Evolutionary conservation across 1,140 invertebrate species (phyloP).

Genomic region (Thaumetopoea pityocampa): DNA sequence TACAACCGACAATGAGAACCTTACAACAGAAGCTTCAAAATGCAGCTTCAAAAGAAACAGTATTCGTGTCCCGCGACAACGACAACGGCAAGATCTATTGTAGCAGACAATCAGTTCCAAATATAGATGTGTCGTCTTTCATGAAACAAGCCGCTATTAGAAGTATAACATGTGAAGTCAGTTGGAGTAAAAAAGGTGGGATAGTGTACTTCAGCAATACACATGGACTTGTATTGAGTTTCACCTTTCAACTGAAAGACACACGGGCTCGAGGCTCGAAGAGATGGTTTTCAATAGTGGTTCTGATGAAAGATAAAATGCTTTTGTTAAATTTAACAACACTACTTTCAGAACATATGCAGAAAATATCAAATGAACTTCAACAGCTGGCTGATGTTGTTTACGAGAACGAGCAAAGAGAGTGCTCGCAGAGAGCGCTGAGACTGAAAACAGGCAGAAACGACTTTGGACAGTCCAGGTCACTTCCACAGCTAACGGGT

Average conservation of each 20-base stretch:
- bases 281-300: constrained; percentile 89
- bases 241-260: constrained; percentile 91
- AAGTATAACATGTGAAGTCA: constrained; percentile 71
- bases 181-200: constrained; percentile 85
- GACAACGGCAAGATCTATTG: constrained; percentile 84
- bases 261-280: constrained; percentile 88
- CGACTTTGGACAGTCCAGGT: constrained; percentile 78
- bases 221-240: constrained; percentile 89
- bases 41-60: constrained; percentile 75
- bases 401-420: constrained; percentile 80
- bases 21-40: constrained; percentile 59
- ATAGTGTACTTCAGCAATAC: constrained; percentile 93
- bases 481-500: constrained; percentile 80
- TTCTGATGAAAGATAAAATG: constrained; percentile 92
- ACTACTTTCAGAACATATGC: constrained; percentile 84
- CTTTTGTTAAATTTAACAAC: constrained; percentile 87
- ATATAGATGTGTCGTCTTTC: constrained; percentile 82
- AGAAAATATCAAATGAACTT: constrained; percentile 82
- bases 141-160: constrained; percentile 85
- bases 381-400: constrained; percentile 83
- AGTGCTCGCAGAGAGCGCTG: constrained; percentile 81
- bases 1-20: constrained; percentile 73
- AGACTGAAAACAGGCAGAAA: constrained; percentile 79
- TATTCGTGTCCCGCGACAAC: constrained; percentile 83
- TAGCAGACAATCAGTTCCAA: constrained; percentile 84